phyloP scores from a whole-genome alignment of 2,113 vertebrate genomes.

The Rhinolophus sinicus region DNA sequence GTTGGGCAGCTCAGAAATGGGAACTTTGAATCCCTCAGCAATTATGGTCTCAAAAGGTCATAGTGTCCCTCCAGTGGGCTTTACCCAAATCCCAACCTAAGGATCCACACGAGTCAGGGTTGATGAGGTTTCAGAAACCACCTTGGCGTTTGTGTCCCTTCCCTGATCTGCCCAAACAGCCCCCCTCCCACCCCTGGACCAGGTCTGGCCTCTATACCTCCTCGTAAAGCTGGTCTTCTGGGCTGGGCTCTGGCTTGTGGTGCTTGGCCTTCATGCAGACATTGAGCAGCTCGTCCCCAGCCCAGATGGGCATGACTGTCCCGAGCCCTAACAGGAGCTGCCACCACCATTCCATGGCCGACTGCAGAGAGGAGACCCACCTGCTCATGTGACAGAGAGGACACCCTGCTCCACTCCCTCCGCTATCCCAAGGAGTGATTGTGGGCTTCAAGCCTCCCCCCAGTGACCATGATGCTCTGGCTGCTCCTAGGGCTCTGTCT shows the following conservation, averaged over 20 bases:
- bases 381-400: neutral
- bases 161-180: neutral
- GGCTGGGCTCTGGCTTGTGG: slow-evolving; percentile 90
- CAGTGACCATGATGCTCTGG: neutral
- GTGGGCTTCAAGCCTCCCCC: neutral
- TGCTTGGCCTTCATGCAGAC: slow-evolving; percentile 92
- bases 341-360: slow-evolving; percentile 68
- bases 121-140: neutral
- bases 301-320: neutral
- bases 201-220: slow-evolving; percentile 34
- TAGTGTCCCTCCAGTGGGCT: neutral
- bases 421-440: neutral
- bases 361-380: neutral
- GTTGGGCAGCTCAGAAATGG: neutral
- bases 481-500: neutral
- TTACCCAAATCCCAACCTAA: neutral
- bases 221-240: slow-evolving; percentile 84
- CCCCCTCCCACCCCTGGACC: neutral
- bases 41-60: neutral
- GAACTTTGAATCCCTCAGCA: neutral
- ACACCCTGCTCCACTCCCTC: neutral
- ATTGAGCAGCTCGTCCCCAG: slow-evolving; percentile 84
- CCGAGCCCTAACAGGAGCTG: slow-evolving; percentile 75
- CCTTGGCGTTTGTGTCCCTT: neutral
- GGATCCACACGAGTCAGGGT: neutral